These are phyloP conservation scores for Xyrichtys novacula DNA, from an alignment of 2,797 vertebrate species.

Conservation along the genomic window DNA sequence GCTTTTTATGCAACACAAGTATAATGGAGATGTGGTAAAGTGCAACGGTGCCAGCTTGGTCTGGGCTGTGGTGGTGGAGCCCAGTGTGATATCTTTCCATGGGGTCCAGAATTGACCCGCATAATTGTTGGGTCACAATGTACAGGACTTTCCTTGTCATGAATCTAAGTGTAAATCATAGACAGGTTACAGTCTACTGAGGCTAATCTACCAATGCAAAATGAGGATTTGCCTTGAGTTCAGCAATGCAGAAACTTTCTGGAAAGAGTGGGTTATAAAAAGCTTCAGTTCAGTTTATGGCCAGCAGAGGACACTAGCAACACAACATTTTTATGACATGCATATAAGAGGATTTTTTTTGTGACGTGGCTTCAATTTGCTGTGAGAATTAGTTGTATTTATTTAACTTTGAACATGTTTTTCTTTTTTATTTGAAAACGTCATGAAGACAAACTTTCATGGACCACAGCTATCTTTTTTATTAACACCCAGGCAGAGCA, in stretches of 20 bases:
- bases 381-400: slow-evolving; percentile 3
- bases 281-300: slow-evolving; percentile 24
- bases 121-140: no score
- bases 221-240: neutral
- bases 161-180: no score
- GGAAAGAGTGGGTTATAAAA: neutral
- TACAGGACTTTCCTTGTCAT: no score
- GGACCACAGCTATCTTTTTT: neutral
- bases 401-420: neutral
- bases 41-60: no score
- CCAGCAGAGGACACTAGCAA: slow-evolving; percentile 75
- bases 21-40: no score
- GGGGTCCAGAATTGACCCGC: no score
- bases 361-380: slow-evolving; percentile 29
- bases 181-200: no score
- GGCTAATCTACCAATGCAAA: no score
- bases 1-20: no score
- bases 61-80: no score
- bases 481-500: neutral
- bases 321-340: slow-evolving; percentile 38
- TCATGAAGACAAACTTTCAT: neutral
- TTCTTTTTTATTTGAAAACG: neutral
- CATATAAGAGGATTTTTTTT: neutral
- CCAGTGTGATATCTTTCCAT: no score
- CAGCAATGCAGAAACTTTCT: neutral